These are phyloP conservation scores for Drosophila lacertosa DNA, from an alignment of 1,140 invertebrate genomes.

Conservation along the genomic window DNA sequence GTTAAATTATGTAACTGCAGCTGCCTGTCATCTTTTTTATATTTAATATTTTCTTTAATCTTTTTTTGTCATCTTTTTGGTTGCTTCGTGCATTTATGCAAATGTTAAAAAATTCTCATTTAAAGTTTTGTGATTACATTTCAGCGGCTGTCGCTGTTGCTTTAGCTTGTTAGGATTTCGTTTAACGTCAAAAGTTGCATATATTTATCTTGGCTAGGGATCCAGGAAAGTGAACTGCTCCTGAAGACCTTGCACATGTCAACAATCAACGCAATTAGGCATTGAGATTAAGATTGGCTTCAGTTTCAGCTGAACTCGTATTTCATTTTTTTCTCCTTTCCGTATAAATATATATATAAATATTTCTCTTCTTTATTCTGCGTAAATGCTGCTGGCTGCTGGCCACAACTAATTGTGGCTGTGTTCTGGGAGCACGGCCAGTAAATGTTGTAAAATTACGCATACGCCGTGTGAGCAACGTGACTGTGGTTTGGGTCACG, in stretches of 20 bases:
- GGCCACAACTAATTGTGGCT: constrained; percentile 53
- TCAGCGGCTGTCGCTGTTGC: constrained; percentile 11
- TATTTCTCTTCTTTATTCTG: background rate
- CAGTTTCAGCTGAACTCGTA: constrained; percentile 1
- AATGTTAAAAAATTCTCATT: constrained; percentile 59
- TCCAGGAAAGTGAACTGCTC: too few relatives aligned
- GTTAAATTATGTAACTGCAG: constrained; percentile 19
- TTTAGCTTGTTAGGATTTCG: constrained; percentile 36
- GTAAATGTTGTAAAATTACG: constrained; percentile 50
- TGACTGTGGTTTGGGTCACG: constrained; percentile 57
- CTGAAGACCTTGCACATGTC: background rate
- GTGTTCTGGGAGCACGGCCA: background rate
- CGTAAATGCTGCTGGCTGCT: constrained; percentile 50
- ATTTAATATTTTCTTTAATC: background rate
- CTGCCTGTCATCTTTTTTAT: constrained; percentile 1
- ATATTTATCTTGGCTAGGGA: constrained; percentile 23
- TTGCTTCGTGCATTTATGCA: constrained; percentile 61
- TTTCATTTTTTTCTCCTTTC: constrained; percentile 7
- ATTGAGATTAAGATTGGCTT: constrained; percentile 17
- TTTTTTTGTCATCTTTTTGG: constrained; percentile 19
- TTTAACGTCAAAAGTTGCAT: constrained; percentile 42
- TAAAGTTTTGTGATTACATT: constrained; percentile 62
- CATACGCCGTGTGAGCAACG: constrained; percentile 55
- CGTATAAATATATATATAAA: too few relatives aligned
- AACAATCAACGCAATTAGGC: constrained; percentile 33